Percentiles rank a stretch among this genome's conserved stretches.
phyloP scores from a whole-genome alignment of 2,797 vertebrate species.

The Simalia tracyae region DNA sequence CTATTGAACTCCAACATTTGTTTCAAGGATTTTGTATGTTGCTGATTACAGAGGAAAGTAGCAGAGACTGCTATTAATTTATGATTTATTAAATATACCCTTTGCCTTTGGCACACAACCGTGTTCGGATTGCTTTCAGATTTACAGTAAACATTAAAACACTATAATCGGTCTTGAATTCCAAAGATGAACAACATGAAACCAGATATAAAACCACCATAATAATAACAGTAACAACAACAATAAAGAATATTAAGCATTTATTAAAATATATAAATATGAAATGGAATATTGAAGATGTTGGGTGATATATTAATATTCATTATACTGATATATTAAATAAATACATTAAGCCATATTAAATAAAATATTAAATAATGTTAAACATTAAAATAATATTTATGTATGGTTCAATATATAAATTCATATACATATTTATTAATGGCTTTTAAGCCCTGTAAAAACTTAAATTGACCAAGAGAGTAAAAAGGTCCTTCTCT shows the following conservation, averaged over 20 bases:
- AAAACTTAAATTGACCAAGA: background rate
- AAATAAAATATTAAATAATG: background rate
- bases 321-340: background rate
- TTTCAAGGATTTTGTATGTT: background rate
- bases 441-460: background rate
- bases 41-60: background rate
- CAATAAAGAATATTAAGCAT: background rate
- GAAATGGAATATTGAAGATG: background rate
- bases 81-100: background rate
- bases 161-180: background rate
- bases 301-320: background rate
- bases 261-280: background rate
- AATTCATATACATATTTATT: background rate
- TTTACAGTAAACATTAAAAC: background rate
- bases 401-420: background rate
- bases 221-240: background rate
- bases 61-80: background rate
- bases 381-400: background rate
- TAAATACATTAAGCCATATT: background rate
- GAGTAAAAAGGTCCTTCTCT: background rate
- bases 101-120: background rate
- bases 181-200: background rate
- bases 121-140: background rate
- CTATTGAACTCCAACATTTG: background rate
- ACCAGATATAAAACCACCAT: background rate